Percentiles rank a stretch among this genome's conserved stretches.
Evolutionary conservation across 64 coral and sea anemone genomes (phyloP).

Genomic region (Stichodactyla mertensii): DNA sequence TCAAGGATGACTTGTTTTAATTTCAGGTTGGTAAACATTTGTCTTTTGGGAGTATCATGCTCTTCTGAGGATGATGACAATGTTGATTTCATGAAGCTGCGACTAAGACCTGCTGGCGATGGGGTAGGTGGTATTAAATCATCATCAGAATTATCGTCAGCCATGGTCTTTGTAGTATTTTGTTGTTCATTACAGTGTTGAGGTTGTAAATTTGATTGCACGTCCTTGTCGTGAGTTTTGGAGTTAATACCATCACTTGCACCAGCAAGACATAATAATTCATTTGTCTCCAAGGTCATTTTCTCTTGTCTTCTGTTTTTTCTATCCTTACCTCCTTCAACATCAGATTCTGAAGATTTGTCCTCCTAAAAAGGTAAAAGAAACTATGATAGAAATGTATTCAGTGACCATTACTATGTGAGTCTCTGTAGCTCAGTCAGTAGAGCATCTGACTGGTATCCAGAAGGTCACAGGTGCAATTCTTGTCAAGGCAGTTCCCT

Average conservation of each 20-base stretch:
- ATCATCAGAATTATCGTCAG: conserved; percentile 31
- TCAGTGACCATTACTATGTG: too few species aligned
- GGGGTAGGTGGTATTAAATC: conserved; percentile 60
- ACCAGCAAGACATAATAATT: neutral
- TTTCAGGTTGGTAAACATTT: neutral
- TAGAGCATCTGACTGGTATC: too few species aligned
- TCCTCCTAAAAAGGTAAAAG: neutral
- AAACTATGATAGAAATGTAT: neutral
- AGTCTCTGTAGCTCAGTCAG: too few species aligned
- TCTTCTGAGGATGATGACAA: too few species aligned
- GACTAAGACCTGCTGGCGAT: conserved; percentile 13
- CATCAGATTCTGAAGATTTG: neutral
- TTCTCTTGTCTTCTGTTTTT: neutral
- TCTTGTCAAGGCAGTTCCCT: too few species aligned
- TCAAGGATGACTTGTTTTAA: neutral
- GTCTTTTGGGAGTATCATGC: neutral
- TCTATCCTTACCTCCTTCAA: neutral
- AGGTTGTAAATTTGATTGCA: neutral
- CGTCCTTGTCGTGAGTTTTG: neutral
- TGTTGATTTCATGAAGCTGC: conserved; percentile 8
- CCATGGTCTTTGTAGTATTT: neutral
- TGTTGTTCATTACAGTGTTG: neutral
- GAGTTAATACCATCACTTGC: neutral
- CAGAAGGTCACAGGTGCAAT: too few species aligned
- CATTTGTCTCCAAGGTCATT: neutral